Conservation (phyloP, 2,113 vertebrate species). For the Phrynosoma platyrhinos region DNA sequence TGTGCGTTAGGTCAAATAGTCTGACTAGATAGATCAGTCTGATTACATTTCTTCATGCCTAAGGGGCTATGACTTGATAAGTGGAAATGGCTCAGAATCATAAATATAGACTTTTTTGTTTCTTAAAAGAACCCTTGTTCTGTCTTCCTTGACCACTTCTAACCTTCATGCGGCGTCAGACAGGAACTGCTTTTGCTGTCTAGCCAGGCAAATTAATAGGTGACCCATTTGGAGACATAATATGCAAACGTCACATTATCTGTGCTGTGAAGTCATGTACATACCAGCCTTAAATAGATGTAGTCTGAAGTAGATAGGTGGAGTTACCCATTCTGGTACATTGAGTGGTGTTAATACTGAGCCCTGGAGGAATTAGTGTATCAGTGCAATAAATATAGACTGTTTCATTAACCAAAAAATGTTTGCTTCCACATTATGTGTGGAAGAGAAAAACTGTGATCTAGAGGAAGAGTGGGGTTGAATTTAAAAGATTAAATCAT, state of each 20-base stretch:
- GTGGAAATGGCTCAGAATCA: too few relatives aligned
- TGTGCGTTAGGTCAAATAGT: background rate
- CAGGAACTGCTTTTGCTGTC: rapidly evolving
- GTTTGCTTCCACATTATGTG: background rate
- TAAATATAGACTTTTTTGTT: conserved; percentile 12
- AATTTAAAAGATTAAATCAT: background rate
- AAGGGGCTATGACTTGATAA: background rate
- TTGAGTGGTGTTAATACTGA: background rate
- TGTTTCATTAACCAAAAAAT: background rate
- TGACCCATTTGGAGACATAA: background rate
- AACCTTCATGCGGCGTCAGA: background rate
- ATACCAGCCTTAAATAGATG: background rate
- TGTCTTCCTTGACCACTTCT: background rate
- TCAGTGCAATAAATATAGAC: background rate
- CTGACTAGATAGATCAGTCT: background rate
- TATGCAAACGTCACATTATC: conserved; percentile 15
- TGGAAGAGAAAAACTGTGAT: background rate
- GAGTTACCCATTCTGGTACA: background rate
- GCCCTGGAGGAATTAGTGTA: background rate
- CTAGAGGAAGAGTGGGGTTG: background rate
- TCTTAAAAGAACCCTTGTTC: conserved; percentile 27
- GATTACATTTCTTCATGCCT: background rate
- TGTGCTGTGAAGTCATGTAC: background rate
- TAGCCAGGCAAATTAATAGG: background rate
- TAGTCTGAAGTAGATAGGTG: background rate